These are phyloP conservation scores for Dynastes tityus DNA, from an alignment of 2,888 invertebrate genomes.

Conservation along the genomic window DNA sequence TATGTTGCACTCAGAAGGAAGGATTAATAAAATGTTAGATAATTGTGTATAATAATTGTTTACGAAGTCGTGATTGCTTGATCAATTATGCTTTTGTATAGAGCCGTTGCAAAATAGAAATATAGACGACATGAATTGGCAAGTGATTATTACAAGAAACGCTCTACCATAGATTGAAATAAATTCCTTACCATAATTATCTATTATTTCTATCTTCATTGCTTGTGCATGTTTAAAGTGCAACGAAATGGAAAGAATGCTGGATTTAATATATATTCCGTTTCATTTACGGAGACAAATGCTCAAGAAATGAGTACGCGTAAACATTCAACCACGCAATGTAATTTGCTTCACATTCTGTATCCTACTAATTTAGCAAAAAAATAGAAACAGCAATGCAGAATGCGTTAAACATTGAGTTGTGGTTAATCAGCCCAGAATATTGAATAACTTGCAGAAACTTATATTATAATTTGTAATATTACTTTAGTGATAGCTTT, in stretches of 20 bases:
- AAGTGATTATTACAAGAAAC: background rate
- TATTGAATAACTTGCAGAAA: no score
- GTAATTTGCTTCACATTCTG: background rate
- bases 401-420: background rate
- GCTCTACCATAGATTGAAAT: background rate
- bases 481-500: background rate
- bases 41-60: background rate
- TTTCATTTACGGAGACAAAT: background rate
- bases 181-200: slow-evolving; percentile 2
- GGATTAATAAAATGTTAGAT: background rate
- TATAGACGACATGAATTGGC: background rate
- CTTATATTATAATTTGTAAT: background rate
- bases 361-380: no score
- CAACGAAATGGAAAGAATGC: slow-evolving; percentile 16
- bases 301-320: background rate
- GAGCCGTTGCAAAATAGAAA: background rate
- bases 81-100: background rate
- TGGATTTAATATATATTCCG: background rate
- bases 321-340: background rate
- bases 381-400: background rate
- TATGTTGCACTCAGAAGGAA: background rate
- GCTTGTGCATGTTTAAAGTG: background rate
- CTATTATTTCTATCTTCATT: background rate
- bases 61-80: background rate
- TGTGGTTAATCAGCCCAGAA: no score